Base-by-base conservation (phyloP, 2,797 vertebrate species). In the Peromyscus aztecus region DNA sequence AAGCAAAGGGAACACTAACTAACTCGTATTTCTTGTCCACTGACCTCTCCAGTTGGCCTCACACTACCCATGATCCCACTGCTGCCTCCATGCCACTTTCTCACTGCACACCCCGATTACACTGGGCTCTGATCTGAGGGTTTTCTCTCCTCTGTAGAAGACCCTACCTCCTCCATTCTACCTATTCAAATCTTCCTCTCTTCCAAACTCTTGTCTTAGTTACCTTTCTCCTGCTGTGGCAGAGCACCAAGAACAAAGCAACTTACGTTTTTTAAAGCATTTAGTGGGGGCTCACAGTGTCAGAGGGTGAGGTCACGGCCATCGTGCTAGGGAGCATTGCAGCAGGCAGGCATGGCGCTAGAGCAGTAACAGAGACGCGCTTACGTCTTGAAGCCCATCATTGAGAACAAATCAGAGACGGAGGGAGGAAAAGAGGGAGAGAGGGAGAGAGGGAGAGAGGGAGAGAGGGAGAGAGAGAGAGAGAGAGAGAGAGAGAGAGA, bases 401-500 rank as follows among this genome's bases (percentile, higher is more conserved):
- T 49, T 49, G 49, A 49, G 49, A 49, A 49, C 52, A 52, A 4
- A 83, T 29, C 57, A 83, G n/a, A 83, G n/a, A 71, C 0, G 52
- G 52, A 14, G 46, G 46, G 46, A 46, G 46, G 46, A 46, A 46
- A 46, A 12, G 49, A 14, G 34, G 2, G 14, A 34, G 34, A 14
- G 10, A 59, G 23, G 11, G 13, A 19, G 49, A n/a, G 49, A 77
- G 3, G 2, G 9, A 7, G 5, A 3, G 0, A 11, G 11, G 31
- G 10, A 10, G 63, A 65, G 63, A 24, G 27, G 31, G 24, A 6
- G 4, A 46, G 24, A 14, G 24, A 6, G 27, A 6, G 6, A 31
- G 40, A 10, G 8, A 11, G 7, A 17, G 46, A 78, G 76, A 52
- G 29, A 29, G 40, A 27, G 24, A n/a, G 52, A 37, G 21, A 37